Base-by-base conservation (phyloP, 1,140 invertebrate genomes). In the Micrasema minimum region DNA sequence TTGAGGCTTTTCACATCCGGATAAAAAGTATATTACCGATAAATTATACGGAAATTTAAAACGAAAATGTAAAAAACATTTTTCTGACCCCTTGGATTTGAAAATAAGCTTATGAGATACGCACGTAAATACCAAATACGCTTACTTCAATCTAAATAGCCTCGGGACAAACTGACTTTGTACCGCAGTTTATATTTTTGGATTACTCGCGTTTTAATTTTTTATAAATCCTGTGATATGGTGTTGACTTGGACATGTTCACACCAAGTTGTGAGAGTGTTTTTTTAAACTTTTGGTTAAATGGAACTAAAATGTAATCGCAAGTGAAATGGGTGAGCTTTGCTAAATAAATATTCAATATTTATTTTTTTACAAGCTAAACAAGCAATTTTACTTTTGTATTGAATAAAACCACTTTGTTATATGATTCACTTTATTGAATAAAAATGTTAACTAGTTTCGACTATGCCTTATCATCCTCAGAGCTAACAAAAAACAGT, bases 211-310 rank as follows among this genome's bases (percentile, higher is more conserved):
- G 59, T 14, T 64, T 31, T 48, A 31, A 57, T 64, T 31, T 48
- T 64, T 48, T 31, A 48, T 64, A 64, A 64, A 46, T 45, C 59
- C 23, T 64, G 31, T 46, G 10, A 12, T 23, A 18, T 16, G 16
- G 41, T 64, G 59, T 46, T 64, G 59, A 46, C 11, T 46, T 46
- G 41, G 12, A 64, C 45, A n/a, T 64, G 41, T 64, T 64, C 43
- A 46, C 59, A 64, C 59, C 23, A n/a, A 26, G 55, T 31, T 46
- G 3, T 23, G 26, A 64, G 22, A 12, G 9, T 7, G 12, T 59
- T 53, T 41, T 59, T 59, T 59, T 22, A 59, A 59, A 59, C 50
- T n/a, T 26, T 31, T 9, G 12, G 3, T 53, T 16, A 35, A 12
- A n/a, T n/a, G 26, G n/a, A 14, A 31, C 12, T 7, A 31, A 31